Percentiles rank a stretch among this genome's conserved stretches.
Evolutionary conservation across 64 coral and sea anemone species (phyloP).

Genomic region (Cladopsammia gracilis): DNA sequence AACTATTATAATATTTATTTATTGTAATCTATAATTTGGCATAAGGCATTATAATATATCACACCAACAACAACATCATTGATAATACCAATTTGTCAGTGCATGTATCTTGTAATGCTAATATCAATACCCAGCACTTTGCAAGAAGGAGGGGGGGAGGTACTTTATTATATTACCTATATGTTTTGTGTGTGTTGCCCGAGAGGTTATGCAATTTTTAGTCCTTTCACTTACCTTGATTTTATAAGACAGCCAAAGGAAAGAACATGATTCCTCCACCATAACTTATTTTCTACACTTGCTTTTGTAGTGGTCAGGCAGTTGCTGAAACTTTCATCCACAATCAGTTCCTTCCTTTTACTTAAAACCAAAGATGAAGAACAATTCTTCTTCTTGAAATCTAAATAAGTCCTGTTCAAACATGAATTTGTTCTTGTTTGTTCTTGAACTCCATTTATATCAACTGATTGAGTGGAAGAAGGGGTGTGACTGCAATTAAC

Average conservation of each 20-base stretch:
- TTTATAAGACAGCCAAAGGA: slow-evolving; percentile 59
- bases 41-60: too few species aligned
- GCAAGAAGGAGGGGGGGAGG: too few species aligned
- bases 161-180: too few species aligned
- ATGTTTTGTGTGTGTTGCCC: too few species aligned
- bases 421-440: background rate
- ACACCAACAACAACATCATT: too few species aligned
- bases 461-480: background rate
- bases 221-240: slow-evolving; percentile 19
- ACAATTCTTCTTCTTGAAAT: background rate
- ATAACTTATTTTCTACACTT: background rate
- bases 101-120: too few species aligned
- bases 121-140: too few species aligned
- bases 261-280: slow-evolving; percentile 30
- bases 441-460: background rate
- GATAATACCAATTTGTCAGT: too few species aligned
- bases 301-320: background rate
- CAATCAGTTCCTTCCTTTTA: background rate
- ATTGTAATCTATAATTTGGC: background rate
- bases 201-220: too few species aligned
- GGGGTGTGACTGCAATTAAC: background rate
- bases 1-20: background rate
- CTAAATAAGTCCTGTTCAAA: background rate
- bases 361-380: background rate
- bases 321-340: background rate